phyloP scores from a whole-genome alignment of 2,797 vertebrate species.

The Rhabdophis nuchalis region DNA sequence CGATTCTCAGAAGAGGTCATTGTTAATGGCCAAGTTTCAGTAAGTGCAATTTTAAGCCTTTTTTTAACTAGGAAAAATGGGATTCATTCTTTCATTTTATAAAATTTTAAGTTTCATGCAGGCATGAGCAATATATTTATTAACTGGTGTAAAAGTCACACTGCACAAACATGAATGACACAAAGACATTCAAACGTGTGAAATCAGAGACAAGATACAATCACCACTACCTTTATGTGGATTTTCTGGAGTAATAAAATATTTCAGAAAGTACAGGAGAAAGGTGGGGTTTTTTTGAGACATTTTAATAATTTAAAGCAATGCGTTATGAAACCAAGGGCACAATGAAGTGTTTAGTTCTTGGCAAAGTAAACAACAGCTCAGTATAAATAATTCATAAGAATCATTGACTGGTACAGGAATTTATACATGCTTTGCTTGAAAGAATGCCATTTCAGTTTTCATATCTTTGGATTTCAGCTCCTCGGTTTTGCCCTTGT shows the following conservation, averaged over 20 bases:
- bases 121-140: not conserved
- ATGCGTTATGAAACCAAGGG: not conserved
- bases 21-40: slow-evolving; percentile 95
- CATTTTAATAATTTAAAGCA: slow-evolving; percentile 6
- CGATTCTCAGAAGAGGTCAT: slow-evolving; percentile 98
- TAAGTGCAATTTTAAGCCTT: slow-evolving; percentile 74
- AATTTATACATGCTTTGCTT: not conserved
- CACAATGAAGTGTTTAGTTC: slow-evolving; percentile 7
- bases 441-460: slow-evolving; percentile 22
- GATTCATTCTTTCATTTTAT: slow-evolving; percentile 14
- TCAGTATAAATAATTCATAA: slow-evolving; percentile 2
- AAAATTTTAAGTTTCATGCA: slow-evolving; percentile 8
- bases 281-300: not conserved
- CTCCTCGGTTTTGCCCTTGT: not conserved
- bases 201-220: not conserved
- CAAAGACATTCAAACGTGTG: not conserved
- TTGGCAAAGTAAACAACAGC: slow-evolving; percentile 26
- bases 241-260: not conserved
- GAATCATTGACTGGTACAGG: slow-evolving; percentile 2
- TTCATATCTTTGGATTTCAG: not conserved
- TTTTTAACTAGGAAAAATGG: slow-evolving; percentile 2
- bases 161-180: not conserved
- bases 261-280: not conserved
- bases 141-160: not conserved
- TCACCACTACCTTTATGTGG: not conserved